These are phyloP conservation scores for Meteorus sp. DNA, from an alignment of 1,140 invertebrate genomes.

Conservation along the genomic window DNA sequence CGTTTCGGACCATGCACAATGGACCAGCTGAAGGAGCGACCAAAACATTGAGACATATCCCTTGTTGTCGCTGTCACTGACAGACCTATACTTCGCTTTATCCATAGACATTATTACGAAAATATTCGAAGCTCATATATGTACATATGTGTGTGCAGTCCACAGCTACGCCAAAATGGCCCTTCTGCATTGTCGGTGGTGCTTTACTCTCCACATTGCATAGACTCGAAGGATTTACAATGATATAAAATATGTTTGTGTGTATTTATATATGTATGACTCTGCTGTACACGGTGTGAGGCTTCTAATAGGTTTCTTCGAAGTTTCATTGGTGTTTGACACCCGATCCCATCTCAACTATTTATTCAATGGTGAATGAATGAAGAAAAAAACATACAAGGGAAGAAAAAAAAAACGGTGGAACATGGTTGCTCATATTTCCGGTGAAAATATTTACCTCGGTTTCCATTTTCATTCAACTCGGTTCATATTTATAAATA, in stretches of 20 bases:
- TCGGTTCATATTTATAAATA: conserved; percentile 2
- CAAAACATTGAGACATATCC: conserved; percentile 59
- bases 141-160: not conserved
- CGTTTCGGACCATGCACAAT: conserved; percentile 41
- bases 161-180: conserved; percentile 10
- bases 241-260: not conserved
- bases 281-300: not conserved
- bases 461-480: conserved; percentile 17
- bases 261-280: not conserved
- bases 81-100: conserved; percentile 36
- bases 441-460: conserved; percentile 26
- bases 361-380: not conserved
- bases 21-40: conserved; percentile 53
- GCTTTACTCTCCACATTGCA: no score
- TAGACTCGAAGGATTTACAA: no score
- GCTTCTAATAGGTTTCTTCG: conserved; percentile 7
- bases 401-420: not conserved
- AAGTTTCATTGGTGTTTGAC: not conserved
- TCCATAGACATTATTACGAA: conserved; percentile 49
- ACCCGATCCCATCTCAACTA: conserved; percentile 5
- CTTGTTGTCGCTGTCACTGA: conserved; percentile 51
- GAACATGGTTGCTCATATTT: conserved; percentile 27
- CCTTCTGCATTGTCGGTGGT: conserved; percentile 18
- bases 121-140: conserved; percentile 51
- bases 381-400: no score